Evolutionary conservation across 1,140 invertebrate species (phyloP).

Genomic region (Apis dorsata): DNA sequence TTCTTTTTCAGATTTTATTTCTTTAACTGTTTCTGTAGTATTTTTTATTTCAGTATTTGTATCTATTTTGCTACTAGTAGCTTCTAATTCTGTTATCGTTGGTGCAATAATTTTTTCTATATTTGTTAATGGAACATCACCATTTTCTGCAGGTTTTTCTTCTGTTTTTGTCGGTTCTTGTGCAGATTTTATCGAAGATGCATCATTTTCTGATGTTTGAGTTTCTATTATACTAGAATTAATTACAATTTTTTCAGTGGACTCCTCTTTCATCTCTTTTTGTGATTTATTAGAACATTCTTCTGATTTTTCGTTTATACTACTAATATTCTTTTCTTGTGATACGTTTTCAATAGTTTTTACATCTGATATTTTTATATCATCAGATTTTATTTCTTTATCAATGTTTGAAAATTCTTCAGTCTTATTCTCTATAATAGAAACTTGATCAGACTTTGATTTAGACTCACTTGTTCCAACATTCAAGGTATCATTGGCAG

Average conservation of each 20-base stretch:
- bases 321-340: constrained; percentile 45
- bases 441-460: constrained; percentile 46
- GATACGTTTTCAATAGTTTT: constrained; percentile 16
- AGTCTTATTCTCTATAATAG: constrained; percentile 57
- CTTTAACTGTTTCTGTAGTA: constrained; percentile 13
- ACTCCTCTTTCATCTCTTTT: constrained; percentile 55
- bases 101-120: constrained; percentile 39
- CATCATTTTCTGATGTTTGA: constrained; percentile 43
- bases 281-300: constrained; percentile 51
- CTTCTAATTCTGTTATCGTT: constrained; percentile 49
- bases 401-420: constrained; percentile 35
- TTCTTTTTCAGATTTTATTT: constrained; percentile 39
- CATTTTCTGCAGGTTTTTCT: constrained; percentile 45
- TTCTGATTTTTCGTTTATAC: constrained; percentile 42
- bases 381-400: constrained; percentile 52
- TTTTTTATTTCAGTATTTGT: constrained; percentile 29
- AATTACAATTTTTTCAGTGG: constrained; percentile 29
- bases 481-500: constrained; percentile 40
- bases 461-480: constrained; percentile 39
- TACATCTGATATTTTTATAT: constrained; percentile 25
- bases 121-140: constrained; percentile 36
- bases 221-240: constrained; percentile 37
- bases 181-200: constrained; percentile 43
- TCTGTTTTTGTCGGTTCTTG: constrained; percentile 40
- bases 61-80: constrained; percentile 44